Base-by-base conservation (phyloP, 1,140 invertebrate species). In the Tetraneura akinire region DNA sequence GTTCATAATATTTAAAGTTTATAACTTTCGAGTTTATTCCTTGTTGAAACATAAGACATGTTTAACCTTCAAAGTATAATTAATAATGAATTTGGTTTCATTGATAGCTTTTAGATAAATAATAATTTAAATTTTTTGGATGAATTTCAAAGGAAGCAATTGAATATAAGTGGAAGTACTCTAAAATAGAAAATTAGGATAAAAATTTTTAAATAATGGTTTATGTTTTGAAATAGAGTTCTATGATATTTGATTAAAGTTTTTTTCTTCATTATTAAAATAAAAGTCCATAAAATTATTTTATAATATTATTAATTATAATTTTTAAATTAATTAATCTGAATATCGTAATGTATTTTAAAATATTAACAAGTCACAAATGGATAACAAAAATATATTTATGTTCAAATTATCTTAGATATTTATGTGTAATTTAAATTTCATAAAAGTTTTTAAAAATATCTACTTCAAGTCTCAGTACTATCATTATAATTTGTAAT, bases 401-500 rank as follows among this genome's bases (percentile, higher is more conserved):
- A n/a, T n/a, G n/a, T n/a, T n/a, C n/a, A n/a, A n/a, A n/a, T n/a
- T n/a, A n/a, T n/a, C n/a, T n/a, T n/a, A n/a, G n/a, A n/a, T n/a
- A n/a, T n/a, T n/a, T n/a, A n/a, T n/a, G n/a, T n/a, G n/a, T n/a
- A n/a, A n/a, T n/a, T n/a, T n/a, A n/a, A n/a, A n/a, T n/a, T n/a
- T n/a, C n/a, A n/a, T n/a, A n/a, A n/a, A n/a, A n/a, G n/a, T n/a
- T n/a, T n/a, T n/a, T n/a, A n/a, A n/a, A n/a, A n/a, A n/a, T n/a
- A n/a, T n/a, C n/a, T n/a, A n/a, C n/a, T n/a, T n/a, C n/a, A n/a
- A n/a, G n/a, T n/a, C n/a, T n/a, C n/a, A n/a, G n/a, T n/a, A n/a
- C n/a, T n/a, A n/a, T n/a, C n/a, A n/a, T n/a, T n/a, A 42, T 76
- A 57, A 55, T 57, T 74, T 60, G 42, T 76, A n/a, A n/a, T 60